Percentiles rank a stretch among this genome's conserved stretches.
Conservation (phyloP, 2,113 vertebrate genomes). For the Brachyhypopomus occidentalis region DNA sequence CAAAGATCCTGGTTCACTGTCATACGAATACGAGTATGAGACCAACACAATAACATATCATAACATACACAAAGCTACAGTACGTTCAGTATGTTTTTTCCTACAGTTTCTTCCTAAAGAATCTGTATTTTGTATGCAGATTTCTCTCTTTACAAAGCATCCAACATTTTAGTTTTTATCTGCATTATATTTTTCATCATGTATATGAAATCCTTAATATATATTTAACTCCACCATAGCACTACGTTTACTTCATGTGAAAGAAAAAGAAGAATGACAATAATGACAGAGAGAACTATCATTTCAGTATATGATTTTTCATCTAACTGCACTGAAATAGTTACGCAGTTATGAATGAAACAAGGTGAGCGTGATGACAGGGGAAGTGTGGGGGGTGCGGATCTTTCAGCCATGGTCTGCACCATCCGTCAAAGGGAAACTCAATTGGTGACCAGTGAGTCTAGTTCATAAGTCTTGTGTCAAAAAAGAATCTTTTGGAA, state of each 20-base stretch:
- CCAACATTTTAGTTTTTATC: too few relatives aligned
- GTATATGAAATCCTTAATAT: too few relatives aligned
- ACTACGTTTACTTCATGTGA: background rate
- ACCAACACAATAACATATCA: background rate
- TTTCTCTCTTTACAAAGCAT: background rate
- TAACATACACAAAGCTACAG: constrained; percentile 2
- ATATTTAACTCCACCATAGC: background rate
- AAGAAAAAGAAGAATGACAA: background rate
- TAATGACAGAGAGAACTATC: background rate
- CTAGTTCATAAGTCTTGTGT: background rate
- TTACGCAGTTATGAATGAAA: constrained; percentile 15
- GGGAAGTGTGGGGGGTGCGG: background rate
- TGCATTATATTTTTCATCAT: background rate
- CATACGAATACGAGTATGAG: constrained; percentile 1
- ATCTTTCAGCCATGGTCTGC: background rate
- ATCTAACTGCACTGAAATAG: background rate
- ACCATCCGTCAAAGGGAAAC: background rate
- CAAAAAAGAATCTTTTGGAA: constrained; percentile 1
- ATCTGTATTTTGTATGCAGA: background rate
- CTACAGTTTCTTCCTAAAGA: background rate
- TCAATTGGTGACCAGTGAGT: background rate
- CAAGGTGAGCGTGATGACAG: background rate
- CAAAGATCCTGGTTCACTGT: background rate
- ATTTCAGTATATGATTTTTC: background rate
- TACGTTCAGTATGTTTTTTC: constrained; percentile 23